Evolutionary conservation across 2,113 vertebrate genomes (phyloP), one percentile per base, ranked within the genome.

Genomic region (Laticauda colubrina): DNA sequence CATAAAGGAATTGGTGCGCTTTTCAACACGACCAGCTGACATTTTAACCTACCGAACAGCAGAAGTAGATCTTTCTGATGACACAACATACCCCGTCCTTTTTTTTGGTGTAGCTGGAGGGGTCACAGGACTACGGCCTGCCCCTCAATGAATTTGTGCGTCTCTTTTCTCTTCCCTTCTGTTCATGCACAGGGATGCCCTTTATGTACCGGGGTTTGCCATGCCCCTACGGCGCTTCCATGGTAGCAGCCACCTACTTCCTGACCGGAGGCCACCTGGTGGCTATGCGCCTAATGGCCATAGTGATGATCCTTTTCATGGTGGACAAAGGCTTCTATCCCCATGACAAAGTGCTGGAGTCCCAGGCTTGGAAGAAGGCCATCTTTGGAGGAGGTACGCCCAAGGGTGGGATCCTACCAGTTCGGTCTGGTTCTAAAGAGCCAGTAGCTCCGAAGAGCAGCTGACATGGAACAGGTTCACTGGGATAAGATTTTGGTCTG

Each of bases 291-390:
- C 48, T 97, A 54, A 94, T 98, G 0, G 98, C 98, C 0, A 93
- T 97, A 18, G 95, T 98, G 89, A 98, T 99, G 98, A 98, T 98
- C 93, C 96, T 98, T 14, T 98, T 99, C 95, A 99, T 99, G 99
- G 97, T 98, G 11, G 98, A 98, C 93, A 98, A 97, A 34, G 98
- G 96, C 86, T 97, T 97, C 97, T 99, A 99, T 94, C 99, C 99
- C 24, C 98, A 99, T 0, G 99, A 99, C 95, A 97, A 98, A 91
- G 97, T 99, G 93, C 97, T 99, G 94, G 99, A 99, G 95, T 99
- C 99, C 0, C 98, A 99, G 95, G 96, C 96, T 61, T 99, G 99
- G 99, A 99, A 99, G 95, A 99, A 99, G 96, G 90, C 93, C 3
- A 97, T 99, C 89, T 99, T 98, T 0, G 97, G 97, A 1, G 99